Base-by-base conservation (phyloP, 1,140 invertebrate genomes). In the Danaus plexippus region DNA sequence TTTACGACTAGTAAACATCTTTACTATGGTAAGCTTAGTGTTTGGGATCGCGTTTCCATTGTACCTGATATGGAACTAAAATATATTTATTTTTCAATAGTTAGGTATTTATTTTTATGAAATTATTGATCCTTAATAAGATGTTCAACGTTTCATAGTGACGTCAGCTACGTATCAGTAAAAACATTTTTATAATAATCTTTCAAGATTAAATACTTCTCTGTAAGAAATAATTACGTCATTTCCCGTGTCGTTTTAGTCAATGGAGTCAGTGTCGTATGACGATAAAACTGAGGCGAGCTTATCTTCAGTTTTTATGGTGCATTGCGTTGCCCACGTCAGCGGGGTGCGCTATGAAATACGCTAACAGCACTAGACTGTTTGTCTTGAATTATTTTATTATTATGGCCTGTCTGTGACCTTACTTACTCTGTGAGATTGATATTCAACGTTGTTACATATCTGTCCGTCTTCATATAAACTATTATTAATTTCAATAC, bases 271-370 rank as follows among this genome's bases (percentile, higher is more conserved):
- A 61, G 49, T 47, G 56, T 55, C 68, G 72, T 72, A 64, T 43
- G 51, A 57, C 66, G 69, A 80, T 80, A 84, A 80, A 79, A 80
- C 62, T 63, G 69, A 72, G 61, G 58, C 67, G 63, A 63, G 66
- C 72, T 81, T 84, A 81, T 84, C 78, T 80, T 73, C 70, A 59
- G 69, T 76, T 84, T 80, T 84, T 81, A 84, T 81, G 74, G 68
- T 72, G 66, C 70, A 67, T 55, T 75, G 67, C 59, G 66, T 65
- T 59, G 66, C 66, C 59, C 61, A 70, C 66, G 60, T 66, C 64
- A 62, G 59, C 63, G 46, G 62, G 62, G 66, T 69, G 57, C 54
- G 52, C 57, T 64, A 56, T 69, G 64, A 69, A 63, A 61, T 63
- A 68, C 54, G 47, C 52, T 58, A 55, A 59, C 59, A 50, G 43